These are phyloP conservation scores for Napeogenes sylphis DNA, from an alignment of 2,888 invertebrate genomes.

Conservation along the genomic window DNA sequence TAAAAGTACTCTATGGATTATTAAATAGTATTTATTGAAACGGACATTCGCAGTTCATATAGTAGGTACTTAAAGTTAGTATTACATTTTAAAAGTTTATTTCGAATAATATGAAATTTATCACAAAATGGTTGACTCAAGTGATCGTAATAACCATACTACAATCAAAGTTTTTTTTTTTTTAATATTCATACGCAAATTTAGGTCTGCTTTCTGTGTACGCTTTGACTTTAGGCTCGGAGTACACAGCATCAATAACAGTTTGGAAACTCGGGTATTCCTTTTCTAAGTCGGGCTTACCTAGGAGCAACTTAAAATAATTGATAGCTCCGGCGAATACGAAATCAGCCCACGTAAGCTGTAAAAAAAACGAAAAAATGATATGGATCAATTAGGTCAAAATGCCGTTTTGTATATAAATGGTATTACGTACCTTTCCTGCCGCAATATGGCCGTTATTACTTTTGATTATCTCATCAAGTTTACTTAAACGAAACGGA, in stretches of 20 bases:
- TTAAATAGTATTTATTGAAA: too few relatives aligned
- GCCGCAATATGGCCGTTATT: constrained; percentile 79
- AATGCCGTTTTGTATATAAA: too few relatives aligned
- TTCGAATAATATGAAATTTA: too few relatives aligned
- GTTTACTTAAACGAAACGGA: constrained; percentile 71
- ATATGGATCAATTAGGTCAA: too few relatives aligned
- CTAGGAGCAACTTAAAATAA: not conserved
- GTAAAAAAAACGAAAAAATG: constrained; percentile 21
- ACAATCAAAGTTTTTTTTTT: too few relatives aligned
- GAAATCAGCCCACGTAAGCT: constrained; percentile 78
- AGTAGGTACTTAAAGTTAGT: too few relatives aligned
- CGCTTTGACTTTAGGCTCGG: constrained; percentile 40
- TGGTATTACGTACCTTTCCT: constrained; percentile 53
- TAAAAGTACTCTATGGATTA: too few relatives aligned
- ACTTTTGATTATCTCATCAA: constrained; percentile 74
- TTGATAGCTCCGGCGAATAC: constrained; percentile 54
- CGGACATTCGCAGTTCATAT: too few relatives aligned
- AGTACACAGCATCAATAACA: constrained; percentile 47
- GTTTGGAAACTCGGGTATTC: constrained; percentile 58
- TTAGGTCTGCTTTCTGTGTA: constrained; percentile 4
- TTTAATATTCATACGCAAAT: constrained; percentile 4
- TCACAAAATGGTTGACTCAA: too few relatives aligned
- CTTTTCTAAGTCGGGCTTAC: constrained; percentile 42
- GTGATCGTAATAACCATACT: too few relatives aligned
- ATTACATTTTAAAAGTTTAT: too few relatives aligned